Conservation (phyloP, 2,113 vertebrate genomes). For the Sinocyclocheilus rhinocerous region DNA sequence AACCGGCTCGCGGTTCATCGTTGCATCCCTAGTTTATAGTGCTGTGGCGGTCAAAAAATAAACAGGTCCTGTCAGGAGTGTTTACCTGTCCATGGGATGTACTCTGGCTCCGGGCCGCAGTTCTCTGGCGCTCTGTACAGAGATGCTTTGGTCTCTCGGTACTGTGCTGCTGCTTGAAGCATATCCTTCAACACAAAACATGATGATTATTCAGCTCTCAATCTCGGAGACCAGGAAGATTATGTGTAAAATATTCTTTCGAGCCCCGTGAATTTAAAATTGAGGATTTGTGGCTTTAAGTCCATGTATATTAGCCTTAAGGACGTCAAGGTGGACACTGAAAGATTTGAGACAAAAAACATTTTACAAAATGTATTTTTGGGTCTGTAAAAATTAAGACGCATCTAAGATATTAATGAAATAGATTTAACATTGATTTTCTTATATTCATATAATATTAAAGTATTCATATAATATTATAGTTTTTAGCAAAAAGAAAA, state of each 20-base stretch:
- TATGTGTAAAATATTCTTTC: background rate
- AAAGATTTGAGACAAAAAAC: too few relatives aligned
- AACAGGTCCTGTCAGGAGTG: background rate
- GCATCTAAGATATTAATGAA: too few relatives aligned
- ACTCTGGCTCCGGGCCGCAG: slow-evolving; percentile 82
- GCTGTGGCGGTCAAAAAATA: background rate
- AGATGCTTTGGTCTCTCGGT: slow-evolving; percentile 84
- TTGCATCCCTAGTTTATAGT: background rate
- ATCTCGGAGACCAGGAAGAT: background rate
- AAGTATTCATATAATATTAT: too few relatives aligned
- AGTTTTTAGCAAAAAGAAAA: too few relatives aligned
- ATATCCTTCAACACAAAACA: slow-evolving; percentile 80
- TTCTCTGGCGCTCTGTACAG: slow-evolving; percentile 82
- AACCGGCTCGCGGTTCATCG: too few relatives aligned
- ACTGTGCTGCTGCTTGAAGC: slow-evolving; percentile 87
- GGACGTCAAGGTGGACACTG: too few relatives aligned
- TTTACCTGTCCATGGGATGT: slow-evolving; percentile 94
- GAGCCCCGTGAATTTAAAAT: background rate
- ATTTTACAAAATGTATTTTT: too few relatives aligned
- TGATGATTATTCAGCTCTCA: background rate
- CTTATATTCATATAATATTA: too few relatives aligned
- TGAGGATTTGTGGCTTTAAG: background rate
- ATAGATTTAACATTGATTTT: too few relatives aligned
- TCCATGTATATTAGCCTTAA: background rate
- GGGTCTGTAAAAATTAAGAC: too few relatives aligned